These are phyloP conservation scores for Cartodere bifasciata DNA, from an alignment of 2,888 invertebrate genomes.

Conservation along the genomic window DNA sequence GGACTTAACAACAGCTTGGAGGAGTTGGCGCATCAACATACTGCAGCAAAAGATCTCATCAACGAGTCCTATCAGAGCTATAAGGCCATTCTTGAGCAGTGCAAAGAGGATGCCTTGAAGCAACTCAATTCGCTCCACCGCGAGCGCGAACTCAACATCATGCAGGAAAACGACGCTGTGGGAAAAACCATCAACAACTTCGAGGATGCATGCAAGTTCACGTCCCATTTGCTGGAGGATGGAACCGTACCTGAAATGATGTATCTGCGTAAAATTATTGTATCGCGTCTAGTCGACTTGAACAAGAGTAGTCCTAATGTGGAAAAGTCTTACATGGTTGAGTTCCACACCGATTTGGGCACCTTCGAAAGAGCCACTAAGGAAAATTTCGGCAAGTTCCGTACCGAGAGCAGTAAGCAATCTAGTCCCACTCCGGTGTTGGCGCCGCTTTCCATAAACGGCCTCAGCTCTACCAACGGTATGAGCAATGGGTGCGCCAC, in stretches of 20 bases:
- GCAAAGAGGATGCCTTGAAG: slow-evolving; percentile 61
- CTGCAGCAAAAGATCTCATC: slow-evolving; percentile 72
- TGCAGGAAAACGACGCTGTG: slow-evolving; percentile 70
- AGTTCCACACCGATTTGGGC: slow-evolving; percentile 68
- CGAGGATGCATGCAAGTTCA: slow-evolving; percentile 77
- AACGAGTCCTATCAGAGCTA: slow-evolving; percentile 69
- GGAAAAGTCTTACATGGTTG: slow-evolving; percentile 65
- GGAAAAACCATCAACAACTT: slow-evolving; percentile 76
- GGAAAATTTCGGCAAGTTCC: slow-evolving; percentile 62
- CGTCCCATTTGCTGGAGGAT: slow-evolving; percentile 65
- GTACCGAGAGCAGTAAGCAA: slow-evolving; percentile 46
- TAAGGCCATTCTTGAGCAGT: slow-evolving; percentile 68
- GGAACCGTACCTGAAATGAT: slow-evolving; percentile 79
- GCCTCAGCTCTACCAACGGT: slow-evolving; percentile 11
- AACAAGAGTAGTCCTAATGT: slow-evolving; percentile 72
- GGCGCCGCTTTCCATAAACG: slow-evolving; percentile 26
- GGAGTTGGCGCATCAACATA: slow-evolving; percentile 77
- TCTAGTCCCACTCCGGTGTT: slow-evolving; percentile 38
- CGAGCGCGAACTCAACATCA: slow-evolving; percentile 75
- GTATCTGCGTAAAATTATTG: slow-evolving; percentile 67
- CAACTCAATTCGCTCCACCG: slow-evolving; percentile 68
- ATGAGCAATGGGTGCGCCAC: slow-evolving; percentile 27
- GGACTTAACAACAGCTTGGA: slow-evolving; percentile 68
- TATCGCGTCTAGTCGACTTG: slow-evolving; percentile 62
- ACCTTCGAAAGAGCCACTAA: slow-evolving; percentile 63